Conservation (phyloP, 2,888 invertebrate genomes). For the Macroteleia sp. region DNA sequence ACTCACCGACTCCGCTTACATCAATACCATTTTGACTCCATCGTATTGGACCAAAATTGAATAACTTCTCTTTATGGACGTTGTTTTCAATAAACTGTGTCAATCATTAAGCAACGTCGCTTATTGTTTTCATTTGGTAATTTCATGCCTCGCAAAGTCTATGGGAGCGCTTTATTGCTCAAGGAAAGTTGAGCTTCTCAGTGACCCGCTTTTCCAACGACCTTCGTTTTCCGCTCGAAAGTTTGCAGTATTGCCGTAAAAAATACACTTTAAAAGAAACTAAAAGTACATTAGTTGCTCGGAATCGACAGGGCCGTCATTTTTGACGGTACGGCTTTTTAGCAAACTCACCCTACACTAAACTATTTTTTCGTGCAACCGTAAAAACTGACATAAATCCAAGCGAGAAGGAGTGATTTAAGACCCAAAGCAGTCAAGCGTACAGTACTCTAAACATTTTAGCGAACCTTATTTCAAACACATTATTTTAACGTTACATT, state of each 20-base stretch:
- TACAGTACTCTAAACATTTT: slow-evolving; percentile 80
- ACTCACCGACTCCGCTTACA: too few species aligned
- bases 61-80: slow-evolving; percentile 4
- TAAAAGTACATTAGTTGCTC: too few species aligned
- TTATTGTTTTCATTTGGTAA: slow-evolving; percentile 68
- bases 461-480: slow-evolving; percentile 78
- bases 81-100: slow-evolving; percentile 42
- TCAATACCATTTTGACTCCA: too few species aligned
- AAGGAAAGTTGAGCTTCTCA: slow-evolving; percentile 64
- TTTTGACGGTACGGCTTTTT: slow-evolving; percentile 26
- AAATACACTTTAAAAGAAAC: too few species aligned
- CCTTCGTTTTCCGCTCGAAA: slow-evolving; percentile 51
- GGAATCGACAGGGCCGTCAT: slow-evolving; percentile 20
- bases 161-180: slow-evolving; percentile 67
- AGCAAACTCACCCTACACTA: not conserved
- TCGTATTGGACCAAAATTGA: slow-evolving; percentile 34
- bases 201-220: slow-evolving; percentile 65
- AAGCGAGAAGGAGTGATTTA: slow-evolving; percentile 72
- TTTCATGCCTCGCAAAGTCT: slow-evolving; percentile 69
- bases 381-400: slow-evolving; percentile 20
- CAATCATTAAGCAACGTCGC: slow-evolving; percentile 49
- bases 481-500: slow-evolving; percentile 76
- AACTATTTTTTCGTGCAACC: not conserved
- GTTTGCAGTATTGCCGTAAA: too few species aligned
- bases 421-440: slow-evolving; percentile 68